Base-by-base conservation (phyloP, 2,797 vertebrate genomes). In the Melanotaenia pygmaea region DNA sequence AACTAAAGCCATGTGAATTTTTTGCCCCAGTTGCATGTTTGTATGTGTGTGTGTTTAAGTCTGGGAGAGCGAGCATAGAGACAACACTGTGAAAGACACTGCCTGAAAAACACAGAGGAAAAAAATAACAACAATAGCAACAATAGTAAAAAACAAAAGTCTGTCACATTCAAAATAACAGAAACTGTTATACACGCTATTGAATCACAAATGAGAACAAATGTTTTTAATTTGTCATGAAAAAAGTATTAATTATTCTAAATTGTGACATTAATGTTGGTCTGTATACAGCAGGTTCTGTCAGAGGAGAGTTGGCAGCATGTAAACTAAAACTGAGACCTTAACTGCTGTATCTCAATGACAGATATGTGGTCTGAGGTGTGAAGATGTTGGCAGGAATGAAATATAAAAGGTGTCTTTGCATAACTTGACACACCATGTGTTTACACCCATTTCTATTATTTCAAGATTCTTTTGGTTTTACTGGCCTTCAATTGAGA, bases 1-100 rank as follows among this genome's bases (percentile, higher is more conserved):
- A 91, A 92, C 80, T 77, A 40, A 75, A 89, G 81, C 89, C 87
- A 89, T 89, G 86, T 90, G 92, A 81, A 74, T 72, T 81, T 68
- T 54, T 63, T 65, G 84, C 76, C 80, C 72, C 81, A 67, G 70
- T 74, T 70, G 51, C 68, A 65, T 67, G 37, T 69, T 11, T 77
- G 71, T 53, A 40, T 73, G 45, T 66, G 50, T 50, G 62, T 67
- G 65, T 28, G 30, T 61, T 9, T 72, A 63, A 79, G 66, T 76
- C 12, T 70, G 63, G 26, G 54, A 53, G 34, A 56, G 47, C 64
- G 57, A 64, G 70, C 50, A 53, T 35, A 50, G 12, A 79, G 37
- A 73, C 65, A 69, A 37, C 71, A 57, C 72, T 1, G 12, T 61
- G 37, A 58, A 58, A 63, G 67, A 70, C 1, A 1, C 35, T 60